Conservation (phyloP, 2,888 invertebrate genomes). For the Galeruca laticollis region DNA sequence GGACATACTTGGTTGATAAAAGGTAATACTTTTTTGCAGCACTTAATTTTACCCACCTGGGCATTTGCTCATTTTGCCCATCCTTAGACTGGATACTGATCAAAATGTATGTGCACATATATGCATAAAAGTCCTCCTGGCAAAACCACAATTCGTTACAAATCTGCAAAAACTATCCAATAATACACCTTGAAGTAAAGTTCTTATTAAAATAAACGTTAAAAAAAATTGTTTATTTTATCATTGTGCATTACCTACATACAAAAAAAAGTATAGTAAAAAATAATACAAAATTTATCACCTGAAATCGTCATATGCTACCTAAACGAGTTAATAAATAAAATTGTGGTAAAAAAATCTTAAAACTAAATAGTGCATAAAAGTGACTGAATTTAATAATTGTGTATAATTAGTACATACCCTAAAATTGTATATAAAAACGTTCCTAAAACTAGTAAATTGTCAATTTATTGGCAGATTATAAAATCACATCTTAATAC, state of each 20-base stretch:
- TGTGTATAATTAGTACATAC: conserved; percentile 6
- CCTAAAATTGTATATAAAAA: conserved; percentile 17
- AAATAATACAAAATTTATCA: conserved; percentile 23
- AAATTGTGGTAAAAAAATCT: conserved; percentile 1
- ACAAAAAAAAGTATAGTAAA: conserved; percentile 3
- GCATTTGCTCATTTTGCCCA: no score
- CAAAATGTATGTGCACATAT: no score
- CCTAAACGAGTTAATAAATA: conserved; percentile 17
- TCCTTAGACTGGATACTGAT: no score
- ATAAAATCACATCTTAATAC: conserved; percentile 17
- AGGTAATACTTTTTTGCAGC: no score
- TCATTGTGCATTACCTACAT: conserved; percentile 17
- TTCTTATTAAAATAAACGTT: neutral
- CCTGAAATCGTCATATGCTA: conserved; percentile 9
- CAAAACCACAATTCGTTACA: no score
- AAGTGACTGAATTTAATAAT: conserved; percentile 3
- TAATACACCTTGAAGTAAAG: neutral
- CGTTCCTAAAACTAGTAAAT: neutral
- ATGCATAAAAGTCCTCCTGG: no score
- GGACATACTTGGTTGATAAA: no score
- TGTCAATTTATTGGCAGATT: conserved; percentile 19
- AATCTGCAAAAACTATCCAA: no score
- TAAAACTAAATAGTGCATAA: conserved; percentile 16
- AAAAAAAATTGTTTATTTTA: conserved; percentile 13
- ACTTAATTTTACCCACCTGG: no score